These are phyloP conservation scores for Cephalotes varians DNA, from an alignment of 2,888 invertebrate species.

Conservation along the genomic window DNA sequence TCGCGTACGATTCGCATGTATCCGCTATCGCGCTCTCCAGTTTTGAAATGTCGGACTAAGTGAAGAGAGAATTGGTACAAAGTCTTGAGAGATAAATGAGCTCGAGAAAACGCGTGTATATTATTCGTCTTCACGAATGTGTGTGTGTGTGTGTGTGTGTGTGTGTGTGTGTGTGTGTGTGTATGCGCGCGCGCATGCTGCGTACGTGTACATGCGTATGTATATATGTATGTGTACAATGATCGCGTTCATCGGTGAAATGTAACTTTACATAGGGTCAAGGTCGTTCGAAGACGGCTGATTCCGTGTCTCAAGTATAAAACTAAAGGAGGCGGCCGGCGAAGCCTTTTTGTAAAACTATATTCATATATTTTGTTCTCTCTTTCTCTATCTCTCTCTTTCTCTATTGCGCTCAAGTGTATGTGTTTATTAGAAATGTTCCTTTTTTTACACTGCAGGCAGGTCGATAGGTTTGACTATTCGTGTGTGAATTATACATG, in stretches of 20 bases:
- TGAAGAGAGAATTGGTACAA: conserved; percentile 63
- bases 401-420: conserved; percentile 73
- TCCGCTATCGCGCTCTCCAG: conserved; percentile 67
- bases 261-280: conserved; percentile 50
- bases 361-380: conserved; percentile 72
- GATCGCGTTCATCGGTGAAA: conserved; percentile 69
- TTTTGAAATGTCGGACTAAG: conserved; percentile 73
- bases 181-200: background rate
- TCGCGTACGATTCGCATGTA: conserved; percentile 24
- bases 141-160: conserved; percentile 4
- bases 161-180: conserved; percentile 43
- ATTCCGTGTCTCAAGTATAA: conserved; percentile 75
- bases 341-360: conserved; percentile 74
- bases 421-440: conserved; percentile 42
- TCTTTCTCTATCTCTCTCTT: conserved; percentile 64
- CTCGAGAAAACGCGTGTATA: conserved; percentile 42
- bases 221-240: conserved; percentile 60
- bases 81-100: conserved; percentile 60
- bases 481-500: conserved; percentile 72
- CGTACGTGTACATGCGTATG: background rate
- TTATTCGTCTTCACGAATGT: conserved; percentile 12
- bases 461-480: conserved; percentile 69
- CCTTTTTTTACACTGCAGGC: conserved; percentile 40
- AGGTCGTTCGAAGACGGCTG: conserved; percentile 57
- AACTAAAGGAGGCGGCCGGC: conserved; percentile 69